A percentile compares a stretch with the other conserved stretches of the same genome.
These are phyloP conservation scores for Asteroscopus sphinx DNA, from an alignment of 2,888 invertebrate genomes.

Conservation along the genomic window DNA sequence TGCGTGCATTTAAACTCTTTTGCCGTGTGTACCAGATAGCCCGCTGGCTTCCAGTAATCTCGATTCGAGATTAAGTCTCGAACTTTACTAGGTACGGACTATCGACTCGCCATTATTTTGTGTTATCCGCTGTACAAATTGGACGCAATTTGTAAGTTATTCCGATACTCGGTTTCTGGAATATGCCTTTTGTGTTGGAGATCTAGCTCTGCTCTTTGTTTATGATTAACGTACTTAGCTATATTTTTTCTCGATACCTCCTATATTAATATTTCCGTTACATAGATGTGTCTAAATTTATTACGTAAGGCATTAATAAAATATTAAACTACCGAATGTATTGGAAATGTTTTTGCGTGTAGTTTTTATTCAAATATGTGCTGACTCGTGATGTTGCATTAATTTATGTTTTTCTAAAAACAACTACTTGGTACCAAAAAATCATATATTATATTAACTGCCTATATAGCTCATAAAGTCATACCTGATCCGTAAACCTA, in stretches of 20 bases:
- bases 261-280: not conserved
- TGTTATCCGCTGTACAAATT: slow-evolving; percentile 63
- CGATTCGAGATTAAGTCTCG: slow-evolving; percentile 81
- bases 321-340: not conserved
- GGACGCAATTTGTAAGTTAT: slow-evolving; percentile 68
- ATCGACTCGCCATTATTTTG: slow-evolving; percentile 77
- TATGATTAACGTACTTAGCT: slow-evolving; percentile 11
- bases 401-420: not conserved
- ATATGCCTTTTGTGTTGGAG: slow-evolving; percentile 39
- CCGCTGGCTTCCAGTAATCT: slow-evolving; percentile 71
- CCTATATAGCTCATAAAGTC: no score
- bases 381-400: slow-evolving; percentile 20
- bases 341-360: slow-evolving; percentile 18
- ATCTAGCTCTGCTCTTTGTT: slow-evolving; percentile 17
- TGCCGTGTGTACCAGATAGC: slow-evolving; percentile 30
- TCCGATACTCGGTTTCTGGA: slow-evolving; percentile 37
- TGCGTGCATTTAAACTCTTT: slow-evolving; percentile 3
- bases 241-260: slow-evolving; percentile 7
- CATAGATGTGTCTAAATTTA: not conserved
- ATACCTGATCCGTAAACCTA: no score
- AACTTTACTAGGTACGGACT: slow-evolving; percentile 80
- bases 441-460: no score
- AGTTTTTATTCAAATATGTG: slow-evolving; percentile 20
- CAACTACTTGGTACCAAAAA: no score
- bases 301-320: not conserved